phyloP scores from a whole-genome alignment of 1,140 invertebrate genomes.

The Radopholus similis region DNA sequence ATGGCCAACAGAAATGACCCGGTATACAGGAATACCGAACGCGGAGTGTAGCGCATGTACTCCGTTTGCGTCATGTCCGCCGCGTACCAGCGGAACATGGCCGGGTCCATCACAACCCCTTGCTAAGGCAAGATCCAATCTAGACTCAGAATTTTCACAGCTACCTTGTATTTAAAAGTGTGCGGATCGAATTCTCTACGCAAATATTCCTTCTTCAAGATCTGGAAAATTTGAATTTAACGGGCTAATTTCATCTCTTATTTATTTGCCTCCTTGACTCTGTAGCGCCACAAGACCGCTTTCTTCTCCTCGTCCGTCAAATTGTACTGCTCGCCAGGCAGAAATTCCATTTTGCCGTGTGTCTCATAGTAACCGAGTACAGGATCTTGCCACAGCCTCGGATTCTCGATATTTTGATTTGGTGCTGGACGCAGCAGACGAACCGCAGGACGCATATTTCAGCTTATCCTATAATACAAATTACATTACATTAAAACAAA shows the following conservation, averaged over 20 bases:
- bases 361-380: constrained; percentile 58
- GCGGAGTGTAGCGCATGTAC: constrained; percentile 52
- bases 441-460: constrained; percentile 49
- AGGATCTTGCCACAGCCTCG: constrained; percentile 58
- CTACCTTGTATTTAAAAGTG: constrained; percentile 59
- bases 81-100: constrained; percentile 60
- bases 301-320: constrained; percentile 59
- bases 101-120: constrained; percentile 56
- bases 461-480: no score
- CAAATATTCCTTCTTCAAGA: constrained; percentile 59
- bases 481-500: not conserved
- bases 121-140: constrained; percentile 36
- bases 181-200: constrained; percentile 55
- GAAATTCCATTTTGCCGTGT: constrained; percentile 58
- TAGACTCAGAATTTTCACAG: not conserved
- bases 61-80: constrained; percentile 59
- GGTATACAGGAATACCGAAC: constrained; percentile 51
- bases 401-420: constrained; percentile 54
- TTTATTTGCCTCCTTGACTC: constrained; percentile 49
- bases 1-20: constrained; percentile 40
- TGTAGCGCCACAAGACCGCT: constrained; percentile 57
- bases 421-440: constrained; percentile 54
- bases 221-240: constrained; percentile 13
- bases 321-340: constrained; percentile 57
- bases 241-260: not conserved